Base-by-base conservation (phyloP, 2,888 invertebrate genomes). In the Ennomos erosarius region DNA sequence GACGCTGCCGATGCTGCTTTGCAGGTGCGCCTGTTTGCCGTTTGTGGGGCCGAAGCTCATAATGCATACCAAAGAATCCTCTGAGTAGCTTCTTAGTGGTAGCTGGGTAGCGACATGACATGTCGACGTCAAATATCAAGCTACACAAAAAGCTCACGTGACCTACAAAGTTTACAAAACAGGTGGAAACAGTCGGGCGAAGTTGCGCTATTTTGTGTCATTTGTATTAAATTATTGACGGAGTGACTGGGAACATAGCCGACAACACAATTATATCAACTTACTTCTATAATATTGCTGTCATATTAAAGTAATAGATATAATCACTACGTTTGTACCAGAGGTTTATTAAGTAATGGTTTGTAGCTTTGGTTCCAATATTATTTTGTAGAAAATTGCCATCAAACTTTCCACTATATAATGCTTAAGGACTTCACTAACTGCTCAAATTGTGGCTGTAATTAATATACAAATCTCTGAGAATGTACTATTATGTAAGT, bases 121-220 rank as follows among this genome's bases (percentile, higher is more conserved):
- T 26, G 16, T 36, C 10, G 9, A 36, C 4, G 38, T 35, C n/a
- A 43, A 42, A 38, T 37, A 44, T 34, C 10, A 39, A 49, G 48
- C 16, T 46, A 57, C 54, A 55, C 45, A 55, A 57, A 50, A 63
- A 54, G 53, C 56, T 59, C 26, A 26, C 54, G 26, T 56, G 56
- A n/a, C 65, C 62, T 59, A 57, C 65, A 63, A 69, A 67, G 67
- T 67, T 70, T 67, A 67, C 59, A 65, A 73, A 73, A 74, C 70
- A 69, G 59, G 55, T 64, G 64, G 63, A 55, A 70, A 72, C 59
- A 63, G 43, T 57, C 57, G 58, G 53, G 43, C 46, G 52, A 69
- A 48, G 51, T 58, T 46, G 63, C 62, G 65, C 66, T 67, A 67
- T 71, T 68, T 70, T 64, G 61, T 67, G 65, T 69, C 52, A 65